phyloP scores from a whole-genome alignment of 2,888 invertebrate species.

The Chymomyza amoena region DNA sequence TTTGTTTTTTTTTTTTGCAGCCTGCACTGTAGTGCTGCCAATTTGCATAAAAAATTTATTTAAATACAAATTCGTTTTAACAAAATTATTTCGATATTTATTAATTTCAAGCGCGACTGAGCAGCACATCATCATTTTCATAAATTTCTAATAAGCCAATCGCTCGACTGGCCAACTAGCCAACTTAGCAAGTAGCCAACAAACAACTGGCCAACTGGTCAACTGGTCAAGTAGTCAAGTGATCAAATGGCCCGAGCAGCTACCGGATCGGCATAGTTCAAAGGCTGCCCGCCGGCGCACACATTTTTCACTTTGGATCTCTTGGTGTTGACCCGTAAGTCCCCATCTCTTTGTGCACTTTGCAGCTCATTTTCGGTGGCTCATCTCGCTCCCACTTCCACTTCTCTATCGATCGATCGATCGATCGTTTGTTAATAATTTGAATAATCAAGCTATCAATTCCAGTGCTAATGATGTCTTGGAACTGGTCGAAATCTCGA shows the following conservation, averaged over 20 bases:
- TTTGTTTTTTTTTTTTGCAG: conserved; percentile 4
- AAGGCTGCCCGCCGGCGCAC: conserved; percentile 63
- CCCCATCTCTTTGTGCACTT: conserved; percentile 48
- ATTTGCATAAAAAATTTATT: conserved; percentile 67
- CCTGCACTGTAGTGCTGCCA: conserved; percentile 28
- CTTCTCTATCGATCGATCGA: conserved; percentile 5
- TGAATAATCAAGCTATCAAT: conserved; percentile 79
- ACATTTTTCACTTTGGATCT: conserved; percentile 61
- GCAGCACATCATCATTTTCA: neutral
- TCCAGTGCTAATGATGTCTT: conserved; percentile 74
- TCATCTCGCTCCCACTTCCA: conserved; percentile 24
- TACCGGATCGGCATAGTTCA: conserved; percentile 73
- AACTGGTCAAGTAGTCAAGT: neutral
- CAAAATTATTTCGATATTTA: conserved; percentile 66
- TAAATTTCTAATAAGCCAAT: neutral
- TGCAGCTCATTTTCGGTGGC: conserved; percentile 23
- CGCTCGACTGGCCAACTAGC: neutral
- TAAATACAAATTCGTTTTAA: conserved; percentile 35
- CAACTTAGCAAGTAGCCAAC: conserved; percentile 13
- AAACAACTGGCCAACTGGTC: neutral
- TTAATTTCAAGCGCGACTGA: conserved; percentile 49
- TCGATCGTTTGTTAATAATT: conserved; percentile 71
- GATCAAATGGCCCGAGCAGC: conserved; percentile 33
- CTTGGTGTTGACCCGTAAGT: conserved; percentile 44
- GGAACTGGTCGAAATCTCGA: conserved; percentile 7